Evolutionary conservation across 2,113 vertebrate species (phyloP).

Genomic region (Aspiorhynchus laticeps): DNA sequence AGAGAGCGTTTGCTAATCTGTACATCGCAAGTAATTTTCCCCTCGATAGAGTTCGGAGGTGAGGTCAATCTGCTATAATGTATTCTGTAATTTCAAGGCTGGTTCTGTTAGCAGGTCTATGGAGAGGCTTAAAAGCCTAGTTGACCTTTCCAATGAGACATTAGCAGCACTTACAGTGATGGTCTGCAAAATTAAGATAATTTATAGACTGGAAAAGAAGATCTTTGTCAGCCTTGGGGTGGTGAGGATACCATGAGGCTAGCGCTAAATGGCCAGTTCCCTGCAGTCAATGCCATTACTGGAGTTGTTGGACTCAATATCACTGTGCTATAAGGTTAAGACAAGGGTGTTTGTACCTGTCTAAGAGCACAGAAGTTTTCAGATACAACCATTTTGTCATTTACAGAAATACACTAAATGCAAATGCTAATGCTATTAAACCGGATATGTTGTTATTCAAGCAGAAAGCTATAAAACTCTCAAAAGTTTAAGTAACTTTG

Average conservation of each 20-base stretch:
- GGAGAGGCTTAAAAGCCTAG: conserved; percentile 28
- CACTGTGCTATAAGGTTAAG: neutral
- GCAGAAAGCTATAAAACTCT: neutral
- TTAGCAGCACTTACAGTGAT: conserved; percentile 45
- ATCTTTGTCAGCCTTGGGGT: conserved; percentile 35
- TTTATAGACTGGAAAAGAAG: conserved; percentile 44
- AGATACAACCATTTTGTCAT: neutral
- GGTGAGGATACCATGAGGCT: conserved; percentile 27
- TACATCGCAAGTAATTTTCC: conserved; percentile 46
- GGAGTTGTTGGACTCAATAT: neutral
- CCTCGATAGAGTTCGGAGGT: conserved; percentile 43
- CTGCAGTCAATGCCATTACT: neutral
- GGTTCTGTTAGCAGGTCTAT: conserved; percentile 11
- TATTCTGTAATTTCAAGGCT: conserved; percentile 41
- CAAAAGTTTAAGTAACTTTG: neutral
- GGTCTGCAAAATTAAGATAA: conserved; percentile 30
- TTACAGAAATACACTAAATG: neutral
- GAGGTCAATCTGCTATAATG: conserved; percentile 41
- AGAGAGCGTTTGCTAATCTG: conserved; percentile 24
- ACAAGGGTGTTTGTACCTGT: neutral
- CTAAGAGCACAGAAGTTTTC: neutral
- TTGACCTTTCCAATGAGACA: conserved; percentile 44
- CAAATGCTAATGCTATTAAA: neutral
- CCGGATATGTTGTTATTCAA: neutral
- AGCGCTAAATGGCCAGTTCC: conserved; percentile 15